Evolutionary conservation across 2,797 vertebrate genomes (phyloP).

Genomic region (Mormyrops attenuatus): DNA sequence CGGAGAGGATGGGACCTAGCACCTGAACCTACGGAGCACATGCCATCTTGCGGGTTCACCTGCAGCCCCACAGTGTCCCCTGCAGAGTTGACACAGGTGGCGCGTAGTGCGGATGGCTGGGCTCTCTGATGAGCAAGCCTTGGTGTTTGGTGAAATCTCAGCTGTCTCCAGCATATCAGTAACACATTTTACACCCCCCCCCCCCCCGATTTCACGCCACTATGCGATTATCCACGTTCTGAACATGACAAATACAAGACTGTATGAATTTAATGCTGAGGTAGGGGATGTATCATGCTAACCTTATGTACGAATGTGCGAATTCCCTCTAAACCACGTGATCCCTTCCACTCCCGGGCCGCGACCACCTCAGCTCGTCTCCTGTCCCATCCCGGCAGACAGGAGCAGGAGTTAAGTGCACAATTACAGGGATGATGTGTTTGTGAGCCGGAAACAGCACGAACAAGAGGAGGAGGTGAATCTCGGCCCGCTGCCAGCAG

Average conservation of each 20-base stretch:
- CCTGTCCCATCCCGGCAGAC: background rate
- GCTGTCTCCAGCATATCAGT: background rate
- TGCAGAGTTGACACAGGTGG: background rate
- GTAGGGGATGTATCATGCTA: background rate
- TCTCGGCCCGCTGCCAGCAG: background rate
- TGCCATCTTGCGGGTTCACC: background rate
- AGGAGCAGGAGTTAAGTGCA: background rate
- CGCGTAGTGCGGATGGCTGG: background rate
- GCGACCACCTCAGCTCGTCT: background rate
- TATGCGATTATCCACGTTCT: background rate
- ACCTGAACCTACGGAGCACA: background rate
- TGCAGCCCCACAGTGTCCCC: background rate
- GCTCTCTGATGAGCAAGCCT: background rate
- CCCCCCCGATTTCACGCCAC: background rate
- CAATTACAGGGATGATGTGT: background rate
- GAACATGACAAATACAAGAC: background rate
- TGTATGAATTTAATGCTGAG: background rate
- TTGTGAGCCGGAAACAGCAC: background rate
- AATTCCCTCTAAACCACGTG: background rate
- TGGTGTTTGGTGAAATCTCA: background rate
- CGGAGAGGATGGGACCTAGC: background rate
- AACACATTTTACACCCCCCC: background rate
- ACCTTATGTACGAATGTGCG: background rate
- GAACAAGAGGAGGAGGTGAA: background rate
- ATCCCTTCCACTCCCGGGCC: background rate